Conservation (phyloP, 2,113 vertebrate genomes). For the Corynorhinus townsendii region DNA sequence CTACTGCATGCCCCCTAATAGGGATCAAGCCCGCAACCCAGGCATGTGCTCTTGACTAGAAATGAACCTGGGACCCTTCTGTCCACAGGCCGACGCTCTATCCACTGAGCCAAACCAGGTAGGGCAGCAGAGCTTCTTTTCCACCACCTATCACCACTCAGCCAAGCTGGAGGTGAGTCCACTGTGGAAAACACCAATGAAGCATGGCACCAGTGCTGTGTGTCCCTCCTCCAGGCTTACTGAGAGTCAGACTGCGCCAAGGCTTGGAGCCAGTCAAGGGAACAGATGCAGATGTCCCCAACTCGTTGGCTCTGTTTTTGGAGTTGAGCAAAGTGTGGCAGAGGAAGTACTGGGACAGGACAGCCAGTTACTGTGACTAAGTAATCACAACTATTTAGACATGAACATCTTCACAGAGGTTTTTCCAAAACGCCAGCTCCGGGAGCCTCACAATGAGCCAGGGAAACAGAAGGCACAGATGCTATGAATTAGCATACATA, state of each 20-base stretch:
- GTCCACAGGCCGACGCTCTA: too few relatives aligned
- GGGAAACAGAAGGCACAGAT: not conserved
- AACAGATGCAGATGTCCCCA: not conserved
- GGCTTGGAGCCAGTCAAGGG: not conserved
- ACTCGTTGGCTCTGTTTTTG: not conserved
- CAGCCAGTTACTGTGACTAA: not conserved
- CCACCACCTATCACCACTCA: not conserved
- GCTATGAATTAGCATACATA: too few relatives aligned
- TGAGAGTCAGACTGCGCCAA: not conserved
- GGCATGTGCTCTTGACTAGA: too few relatives aligned
- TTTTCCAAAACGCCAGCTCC: not conserved
- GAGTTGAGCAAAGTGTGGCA: not conserved
- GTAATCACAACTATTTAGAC: not conserved
- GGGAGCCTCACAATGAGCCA: not conserved
- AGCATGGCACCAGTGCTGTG: not conserved
- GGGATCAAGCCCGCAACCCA: too few relatives aligned
- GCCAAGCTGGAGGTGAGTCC: not conserved
- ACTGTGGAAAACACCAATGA: not conserved
- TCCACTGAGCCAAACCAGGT: too few relatives aligned
- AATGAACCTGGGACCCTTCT: too few relatives aligned
- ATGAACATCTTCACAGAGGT: not conserved
- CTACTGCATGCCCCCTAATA: too few relatives aligned
- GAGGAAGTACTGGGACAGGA: not conserved
- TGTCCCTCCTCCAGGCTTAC: not conserved
- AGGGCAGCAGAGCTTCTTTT: not conserved